Evolutionary conservation across 2,797 vertebrate species (phyloP), one percentile per base, ranked within the genome.

Genomic region (Sorex maritimensis): DNA sequence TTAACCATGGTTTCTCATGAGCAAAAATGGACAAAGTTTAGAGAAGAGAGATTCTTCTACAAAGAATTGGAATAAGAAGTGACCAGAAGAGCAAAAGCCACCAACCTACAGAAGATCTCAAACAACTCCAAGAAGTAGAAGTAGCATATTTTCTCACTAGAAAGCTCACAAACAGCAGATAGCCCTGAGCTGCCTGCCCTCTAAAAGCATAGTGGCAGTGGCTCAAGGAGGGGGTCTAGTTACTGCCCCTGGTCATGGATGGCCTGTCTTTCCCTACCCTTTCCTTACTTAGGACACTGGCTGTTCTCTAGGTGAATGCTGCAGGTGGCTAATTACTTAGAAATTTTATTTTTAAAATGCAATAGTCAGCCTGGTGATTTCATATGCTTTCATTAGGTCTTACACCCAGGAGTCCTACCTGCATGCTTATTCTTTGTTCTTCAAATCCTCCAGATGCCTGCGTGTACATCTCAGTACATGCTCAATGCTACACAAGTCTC

Each of bases 401-500:
- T 14, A 26, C 4, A 71, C 49, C 30, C 26, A 9, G 2, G 34
- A 86, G 61, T 58, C 11, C 69, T 46, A 58, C 12, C 26, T 68
- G 44, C 52, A 77, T 2, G 41, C 44, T 87, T 95, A 69, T 84
- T 86, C 93, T 96, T 95, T 96, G 89, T 86, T 92, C 91, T 14
- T 88, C 72, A 94, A 84, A 92, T 88, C 28, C 80, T 86, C 61
- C 24, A 23, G 91, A 95, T 95, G 92, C 58, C 0, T 0, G 71
- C 44, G 63, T 23, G 2, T 94, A 80, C 8, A 77, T 87, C 82
- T 55, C 79, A 12, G 75, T 46, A 63, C 15, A n/a, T 63, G 44
- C 67, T 21, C 90, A 44, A 13, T 84, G 0, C 0, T 2, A 97
- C 52, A 86, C 30, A 96, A 97, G 92, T 86, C 94, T 34, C 74